A percentile compares a stretch with the other conserved stretches of the same genome.
Evolutionary conservation across 2,888 invertebrate species (phyloP).

Genomic region (Cenopis cana): DNA sequence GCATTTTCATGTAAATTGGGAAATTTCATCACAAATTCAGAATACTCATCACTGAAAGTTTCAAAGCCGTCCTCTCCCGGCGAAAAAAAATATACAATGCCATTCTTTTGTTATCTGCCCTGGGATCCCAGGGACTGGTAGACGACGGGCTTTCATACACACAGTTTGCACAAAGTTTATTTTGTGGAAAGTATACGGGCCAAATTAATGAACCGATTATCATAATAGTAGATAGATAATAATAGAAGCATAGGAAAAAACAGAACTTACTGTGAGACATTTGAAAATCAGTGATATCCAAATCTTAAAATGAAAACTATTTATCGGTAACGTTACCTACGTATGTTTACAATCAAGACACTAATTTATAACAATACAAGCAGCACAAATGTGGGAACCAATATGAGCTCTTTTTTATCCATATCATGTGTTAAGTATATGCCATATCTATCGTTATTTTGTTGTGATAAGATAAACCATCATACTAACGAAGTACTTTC

Average conservation of each 20-base stretch:
- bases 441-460: slow-evolving; percentile 29
- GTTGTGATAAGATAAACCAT: slow-evolving; percentile 52
- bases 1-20: background rate
- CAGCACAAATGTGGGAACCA: slow-evolving; percentile 21
- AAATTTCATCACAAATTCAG: background rate
- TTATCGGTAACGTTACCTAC: background rate
- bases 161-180: background rate
- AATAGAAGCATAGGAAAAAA: background rate
- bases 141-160: no score
- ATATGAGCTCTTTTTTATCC: slow-evolving; percentile 44
- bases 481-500: slow-evolving; percentile 12
- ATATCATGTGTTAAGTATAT: slow-evolving; percentile 47
- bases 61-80: no score
- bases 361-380: slow-evolving; percentile 18
- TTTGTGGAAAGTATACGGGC: background rate
- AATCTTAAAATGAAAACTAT: background rate
- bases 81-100: no score
- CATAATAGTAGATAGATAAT: background rate
- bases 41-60: background rate
- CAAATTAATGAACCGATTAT: background rate
- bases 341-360: background rate
- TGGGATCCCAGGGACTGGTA: no score
- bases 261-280: slow-evolving; percentile 53
- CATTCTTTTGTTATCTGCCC: no score
- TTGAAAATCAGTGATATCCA: slow-evolving; percentile 32